Conservation (phyloP, 1,140 invertebrate species). For the Melipona quadrifasciata region DNA sequence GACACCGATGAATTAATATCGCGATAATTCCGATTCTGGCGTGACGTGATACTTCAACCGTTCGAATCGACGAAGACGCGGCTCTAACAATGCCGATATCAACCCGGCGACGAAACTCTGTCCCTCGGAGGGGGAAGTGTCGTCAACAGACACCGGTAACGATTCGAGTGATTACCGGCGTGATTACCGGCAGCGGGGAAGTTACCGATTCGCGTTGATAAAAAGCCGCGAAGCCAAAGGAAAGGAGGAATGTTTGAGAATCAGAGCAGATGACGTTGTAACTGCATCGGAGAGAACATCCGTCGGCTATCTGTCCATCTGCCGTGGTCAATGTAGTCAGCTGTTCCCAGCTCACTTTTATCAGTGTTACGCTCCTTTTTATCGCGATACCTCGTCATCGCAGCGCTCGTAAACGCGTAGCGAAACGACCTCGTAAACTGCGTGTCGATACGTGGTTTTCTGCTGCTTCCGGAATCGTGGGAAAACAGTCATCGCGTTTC, state of each 20-base stretch:
- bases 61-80: not conserved
- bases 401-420: slow-evolving; percentile 2
- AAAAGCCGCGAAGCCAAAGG: not conserved
- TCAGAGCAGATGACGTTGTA: not conserved
- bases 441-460: not conserved
- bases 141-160: too few species aligned
- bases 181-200: too few species aligned
- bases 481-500: not conserved
- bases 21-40: not conserved
- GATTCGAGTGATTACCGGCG: too few species aligned
- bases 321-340: not conserved
- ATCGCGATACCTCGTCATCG: not conserved
- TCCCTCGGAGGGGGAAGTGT: too few species aligned
- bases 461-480: not conserved
- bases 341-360: not conserved
- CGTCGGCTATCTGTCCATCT: not conserved
- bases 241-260: not conserved
- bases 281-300: not conserved
- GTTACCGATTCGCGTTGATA: not conserved
- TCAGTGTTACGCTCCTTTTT: slow-evolving; percentile 1
- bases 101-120: too few species aligned
- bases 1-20: slow-evolving; percentile 65
- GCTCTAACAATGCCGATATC: not conserved
- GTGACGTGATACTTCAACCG: not conserved
- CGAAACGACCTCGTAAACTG: not conserved